Evolutionary conservation across 2,113 vertebrate species (phyloP).

Genomic region (Aspidoscelis tigris): DNA sequence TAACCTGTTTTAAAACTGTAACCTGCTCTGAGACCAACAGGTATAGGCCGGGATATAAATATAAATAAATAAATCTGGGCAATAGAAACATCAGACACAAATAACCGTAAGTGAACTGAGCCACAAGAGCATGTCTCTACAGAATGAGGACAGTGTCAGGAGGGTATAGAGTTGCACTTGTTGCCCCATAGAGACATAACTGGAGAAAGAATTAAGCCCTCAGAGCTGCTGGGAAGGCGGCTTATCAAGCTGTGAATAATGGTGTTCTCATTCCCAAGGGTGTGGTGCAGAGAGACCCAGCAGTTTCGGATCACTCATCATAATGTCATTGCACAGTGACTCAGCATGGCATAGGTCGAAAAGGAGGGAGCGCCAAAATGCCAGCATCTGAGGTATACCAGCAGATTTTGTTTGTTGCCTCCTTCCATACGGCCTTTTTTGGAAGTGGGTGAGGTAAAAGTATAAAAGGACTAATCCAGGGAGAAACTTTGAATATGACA

Average conservation of each 20-base stretch:
- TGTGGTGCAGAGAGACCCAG: background rate
- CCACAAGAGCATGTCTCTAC: background rate
- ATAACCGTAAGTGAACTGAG: background rate
- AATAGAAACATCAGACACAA: background rate
- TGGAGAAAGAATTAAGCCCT: conserved; percentile 23
- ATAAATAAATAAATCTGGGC: background rate
- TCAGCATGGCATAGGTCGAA: background rate
- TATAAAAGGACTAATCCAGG: background rate
- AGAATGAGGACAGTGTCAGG: background rate
- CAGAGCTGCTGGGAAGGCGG: background rate
- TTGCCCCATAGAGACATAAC: conserved; percentile 8
- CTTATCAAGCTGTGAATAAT: conserved; percentile 14
- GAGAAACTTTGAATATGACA: background rate
- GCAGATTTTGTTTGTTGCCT: conserved; percentile 11
- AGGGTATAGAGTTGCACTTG: background rate
- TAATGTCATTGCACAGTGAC: conserved; percentile 21
- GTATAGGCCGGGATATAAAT: too few relatives aligned
- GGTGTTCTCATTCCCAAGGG: conserved; percentile 21
- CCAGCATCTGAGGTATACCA: background rate
- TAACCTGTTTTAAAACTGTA: too few relatives aligned
- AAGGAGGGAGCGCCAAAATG: background rate
- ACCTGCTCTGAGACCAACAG: too few relatives aligned
- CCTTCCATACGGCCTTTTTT: background rate
- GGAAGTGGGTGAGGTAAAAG: background rate
- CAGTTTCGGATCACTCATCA: background rate